Percentiles rank a stretch among this genome's conserved stretches.
Evolutionary conservation across 2,888 invertebrate genomes (phyloP).

Genomic region (Amphimallon solstitiale): DNA sequence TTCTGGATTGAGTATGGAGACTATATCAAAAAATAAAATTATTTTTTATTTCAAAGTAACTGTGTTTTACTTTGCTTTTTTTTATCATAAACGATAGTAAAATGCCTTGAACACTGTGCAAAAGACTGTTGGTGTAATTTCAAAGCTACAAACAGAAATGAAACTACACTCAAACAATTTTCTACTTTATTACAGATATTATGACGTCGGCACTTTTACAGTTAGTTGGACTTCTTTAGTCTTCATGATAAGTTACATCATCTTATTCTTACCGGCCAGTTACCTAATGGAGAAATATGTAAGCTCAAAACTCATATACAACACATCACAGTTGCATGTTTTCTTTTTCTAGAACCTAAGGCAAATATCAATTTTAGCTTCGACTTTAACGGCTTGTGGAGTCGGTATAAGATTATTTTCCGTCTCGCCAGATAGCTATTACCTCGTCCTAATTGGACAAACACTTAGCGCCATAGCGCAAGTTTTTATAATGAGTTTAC

Average conservation of each 20-base stretch:
- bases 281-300: conserved; percentile 71
- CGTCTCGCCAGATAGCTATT: conserved; percentile 83
- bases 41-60: no score
- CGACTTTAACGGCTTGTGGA: conserved; percentile 74
- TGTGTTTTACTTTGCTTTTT: no score
- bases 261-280: conserved; percentile 94
- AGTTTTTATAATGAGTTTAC: conserved; percentile 90
- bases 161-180: no score
- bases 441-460: conserved; percentile 88
- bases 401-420: conserved; percentile 91
- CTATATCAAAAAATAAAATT: no score
- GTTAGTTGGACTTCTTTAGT: conserved; percentile 96
- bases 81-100: no score
- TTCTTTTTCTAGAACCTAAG: conserved; percentile 34
- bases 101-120: no score
- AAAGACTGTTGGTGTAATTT: no score
- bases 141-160: no score
- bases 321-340: neutral
- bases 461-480: conserved; percentile 85
- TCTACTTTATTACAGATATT: conserved; percentile 66
- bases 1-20: no score
- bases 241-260: conserved; percentile 94
- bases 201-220: conserved; percentile 72
- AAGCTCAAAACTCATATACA: neutral
- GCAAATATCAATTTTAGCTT: conserved; percentile 32